phyloP scores from a whole-genome alignment of 2,113 vertebrate species.

The Rhynchomys soricoides region DNA sequence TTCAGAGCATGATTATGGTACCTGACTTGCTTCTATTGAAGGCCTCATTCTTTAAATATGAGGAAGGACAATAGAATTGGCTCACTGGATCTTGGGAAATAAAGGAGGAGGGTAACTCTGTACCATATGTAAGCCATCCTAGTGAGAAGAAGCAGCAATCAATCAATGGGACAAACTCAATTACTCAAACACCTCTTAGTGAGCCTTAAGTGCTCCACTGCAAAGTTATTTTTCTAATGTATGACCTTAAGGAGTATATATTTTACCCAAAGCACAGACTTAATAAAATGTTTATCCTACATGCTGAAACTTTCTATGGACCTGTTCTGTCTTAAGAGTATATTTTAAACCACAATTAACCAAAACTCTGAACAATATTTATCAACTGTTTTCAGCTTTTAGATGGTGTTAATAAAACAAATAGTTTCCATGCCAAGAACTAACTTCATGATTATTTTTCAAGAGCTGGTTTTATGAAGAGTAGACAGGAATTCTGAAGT shows the following conservation, averaged over 20 bases:
- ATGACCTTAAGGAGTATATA: not conserved
- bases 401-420: not conserved
- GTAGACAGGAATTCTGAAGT: not conserved
- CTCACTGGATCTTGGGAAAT: not conserved
- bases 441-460: not conserved
- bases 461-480: not conserved
- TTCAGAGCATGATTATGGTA: not conserved
- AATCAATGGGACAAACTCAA: not conserved
- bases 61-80: not conserved
- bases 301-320: not conserved
- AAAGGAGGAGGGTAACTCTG: accelerated
- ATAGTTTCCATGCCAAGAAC: not conserved
- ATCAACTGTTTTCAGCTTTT: not conserved
- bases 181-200: not conserved
- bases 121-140: accelerated
- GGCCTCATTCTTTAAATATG: not conserved
- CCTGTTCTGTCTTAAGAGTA: not conserved
- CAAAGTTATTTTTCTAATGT: not conserved
- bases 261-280: not conserved
- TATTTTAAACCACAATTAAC: not conserved
- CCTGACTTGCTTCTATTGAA: not conserved
- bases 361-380: not conserved
- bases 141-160: not conserved
- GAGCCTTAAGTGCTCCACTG: not conserved
- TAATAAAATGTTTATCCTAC: slow-evolving; percentile 72